Conservation (phyloP, 2,888 invertebrate species). For the Noctuana brunneofusca region DNA sequence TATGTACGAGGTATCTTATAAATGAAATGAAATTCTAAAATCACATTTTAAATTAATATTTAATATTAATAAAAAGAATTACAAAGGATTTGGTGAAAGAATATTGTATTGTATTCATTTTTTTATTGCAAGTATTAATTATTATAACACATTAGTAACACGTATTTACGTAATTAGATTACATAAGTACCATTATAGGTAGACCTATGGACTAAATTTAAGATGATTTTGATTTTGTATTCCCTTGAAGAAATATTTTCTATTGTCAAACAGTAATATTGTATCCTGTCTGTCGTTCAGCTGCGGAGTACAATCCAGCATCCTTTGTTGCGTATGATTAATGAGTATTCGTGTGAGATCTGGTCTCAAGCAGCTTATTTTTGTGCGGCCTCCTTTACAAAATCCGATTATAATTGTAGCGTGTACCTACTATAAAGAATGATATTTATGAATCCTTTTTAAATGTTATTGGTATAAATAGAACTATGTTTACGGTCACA, state of each 20-base stretch:
- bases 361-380: conserved; percentile 53
- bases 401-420: background rate
- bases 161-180: no score
- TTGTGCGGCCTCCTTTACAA: background rate
- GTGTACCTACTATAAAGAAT: background rate
- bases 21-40: no score
- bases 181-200: background rate
- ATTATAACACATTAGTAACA: no score
- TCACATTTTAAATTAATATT: no score
- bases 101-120: no score
- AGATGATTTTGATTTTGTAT: background rate
- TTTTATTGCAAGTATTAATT: no score
- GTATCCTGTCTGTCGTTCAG: conserved; percentile 8
- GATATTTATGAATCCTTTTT: background rate
- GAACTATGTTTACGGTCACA: no score
- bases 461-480: background rate
- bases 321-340: conserved; percentile 54
- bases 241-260: background rate
- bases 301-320: conserved; percentile 7
- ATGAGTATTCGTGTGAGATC: conserved; percentile 64
- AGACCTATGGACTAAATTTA: background rate
- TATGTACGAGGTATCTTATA: no score
- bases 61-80: no score
- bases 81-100: no score
- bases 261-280: conserved; percentile 17